Evolutionary conservation across 2,113 vertebrate genomes (phyloP), one percentile per base, ranked within the genome.

Genomic region (Pomatorhinus ruficollis): DNA sequence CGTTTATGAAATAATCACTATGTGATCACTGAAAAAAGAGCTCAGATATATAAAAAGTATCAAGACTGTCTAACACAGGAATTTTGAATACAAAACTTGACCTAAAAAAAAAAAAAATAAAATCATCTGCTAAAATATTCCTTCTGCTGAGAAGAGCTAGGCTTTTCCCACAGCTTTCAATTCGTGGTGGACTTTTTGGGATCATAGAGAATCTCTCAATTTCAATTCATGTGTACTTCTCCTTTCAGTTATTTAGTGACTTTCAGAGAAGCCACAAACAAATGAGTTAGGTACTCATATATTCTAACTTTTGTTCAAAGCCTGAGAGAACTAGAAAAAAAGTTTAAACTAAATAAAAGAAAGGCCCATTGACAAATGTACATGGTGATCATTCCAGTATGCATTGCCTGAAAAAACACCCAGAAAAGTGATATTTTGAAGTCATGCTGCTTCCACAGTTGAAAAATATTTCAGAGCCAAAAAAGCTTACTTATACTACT

Each of bases 191-290:
- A 35, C 3, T 42, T 42, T 40, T 81, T 3, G 59, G 30, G 39
- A 71, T 78, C 45, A 49, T 1, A 54, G 37, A 66, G 42, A 59
- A 5, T 5, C 15, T 40, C 35, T 35, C 15, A 15, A 59, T 40
- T 68, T n/a, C 53, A 44, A 10, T 33, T n/a, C 12, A 44, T 3
- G 0, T 2, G 2, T 15, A 12, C 6, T 60, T 83, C 33, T 18
- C 30, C 23, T 56, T 30, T 25, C 33, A 68, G 24, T 42, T 72
- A 71, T 59, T 78, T 31, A 45, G 15, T 12, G 3, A 3, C 84
- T 59, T 85, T 54, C 37, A 71, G 39, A 60, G 33, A 76, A 76
- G 10, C 1, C 31, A 77, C 2, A 2, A 82, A 45, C 25, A 70
- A 33, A 6, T 12, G 5, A 54, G 5, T 60, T 21, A 33, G 72